These are phyloP conservation scores for Rhizoglyphus robini DNA, from an alignment of 1,140 invertebrate species.

Conservation along the genomic window DNA sequence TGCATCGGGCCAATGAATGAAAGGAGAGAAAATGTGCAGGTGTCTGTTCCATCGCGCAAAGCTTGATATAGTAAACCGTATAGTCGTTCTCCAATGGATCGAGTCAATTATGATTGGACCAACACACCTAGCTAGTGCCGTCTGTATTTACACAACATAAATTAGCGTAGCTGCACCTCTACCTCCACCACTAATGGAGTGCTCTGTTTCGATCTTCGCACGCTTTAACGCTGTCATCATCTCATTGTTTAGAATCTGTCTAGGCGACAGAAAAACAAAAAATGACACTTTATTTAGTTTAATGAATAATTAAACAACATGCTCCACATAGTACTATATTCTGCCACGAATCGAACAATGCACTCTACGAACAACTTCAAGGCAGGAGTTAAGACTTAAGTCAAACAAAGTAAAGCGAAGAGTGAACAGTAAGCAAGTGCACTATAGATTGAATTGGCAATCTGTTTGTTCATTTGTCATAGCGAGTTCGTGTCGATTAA, in stretches of 20 bases:
- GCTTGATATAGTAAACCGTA: too few relatives aligned
- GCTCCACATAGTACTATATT: too few relatives aligned
- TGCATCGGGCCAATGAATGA: neutral
- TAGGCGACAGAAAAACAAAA: neutral
- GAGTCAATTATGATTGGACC: neutral
- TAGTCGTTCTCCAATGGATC: neutral
- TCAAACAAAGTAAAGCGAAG: too few relatives aligned
- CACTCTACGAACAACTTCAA: too few relatives aligned
- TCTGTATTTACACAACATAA: neutral
- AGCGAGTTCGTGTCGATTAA: neutral
- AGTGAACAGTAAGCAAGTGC: neutral
- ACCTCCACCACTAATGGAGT: neutral
- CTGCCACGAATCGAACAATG: neutral
- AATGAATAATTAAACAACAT: slow-evolving; percentile 4
- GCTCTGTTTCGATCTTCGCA: neutral
- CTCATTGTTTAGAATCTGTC: too few relatives aligned
- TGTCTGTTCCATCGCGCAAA: neutral
- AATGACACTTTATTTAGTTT: neutral
- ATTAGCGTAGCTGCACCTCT: neutral
- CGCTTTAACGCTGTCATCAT: neutral
- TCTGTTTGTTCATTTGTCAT: slow-evolving; percentile 3
- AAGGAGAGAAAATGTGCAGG: neutral
- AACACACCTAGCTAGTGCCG: neutral
- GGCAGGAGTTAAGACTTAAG: too few relatives aligned
- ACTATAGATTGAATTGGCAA: neutral